Evolutionary conservation across 2,888 invertebrate genomes (phyloP), one percentile per base, ranked within the genome.

Genomic region (Cordylochernes scorpioides): DNA sequence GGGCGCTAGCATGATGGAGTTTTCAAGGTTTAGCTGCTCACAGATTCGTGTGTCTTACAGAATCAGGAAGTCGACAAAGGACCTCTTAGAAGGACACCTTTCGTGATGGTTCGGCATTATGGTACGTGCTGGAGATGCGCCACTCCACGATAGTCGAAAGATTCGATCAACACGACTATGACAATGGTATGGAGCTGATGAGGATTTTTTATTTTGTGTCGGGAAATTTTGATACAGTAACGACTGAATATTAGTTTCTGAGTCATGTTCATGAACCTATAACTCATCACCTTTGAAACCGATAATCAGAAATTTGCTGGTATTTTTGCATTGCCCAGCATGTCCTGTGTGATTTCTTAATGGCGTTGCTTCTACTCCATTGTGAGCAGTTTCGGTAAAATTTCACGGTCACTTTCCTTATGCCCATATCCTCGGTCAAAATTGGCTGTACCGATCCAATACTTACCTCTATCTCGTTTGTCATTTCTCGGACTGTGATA

Each of bases 321-420:
- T n/a, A n/a, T n/a, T n/a, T n/a, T n/a, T n/a, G 25, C 25, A 24
- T n/a, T 9, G 25, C 14, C 25, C 25, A 3, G 25, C 25, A 24
- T 24, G 25, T 24, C 25, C n/a, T 24, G 25, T 24, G n/a, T 7
- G 2, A 24, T 3, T 6, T 24, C 25, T 15, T 13, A 3, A 24
- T n/a, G 25, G 2, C 7, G n/a, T 24, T 24, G 25, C 25, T 24
- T 24, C n/a, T 2, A 15, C 25, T 24, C 25, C 25, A 24, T 24
- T n/a, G 14, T 3, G 12, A 25, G 4, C 13, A 10, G 10, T 13
- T 25, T 7, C n/a, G n/a, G n/a, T n/a, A n/a, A n/a, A n/a, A n/a
- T n/a, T n/a, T n/a, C n/a, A n/a, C n/a, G n/a, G 24, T 9, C 25
- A 25, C 12, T 3, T n/a, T 7, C 14, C 25, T 10, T 17, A 10